These are phyloP conservation scores for Lucilia cuprina DNA, from an alignment of 1,140 invertebrate species.

Conservation along the genomic window DNA sequence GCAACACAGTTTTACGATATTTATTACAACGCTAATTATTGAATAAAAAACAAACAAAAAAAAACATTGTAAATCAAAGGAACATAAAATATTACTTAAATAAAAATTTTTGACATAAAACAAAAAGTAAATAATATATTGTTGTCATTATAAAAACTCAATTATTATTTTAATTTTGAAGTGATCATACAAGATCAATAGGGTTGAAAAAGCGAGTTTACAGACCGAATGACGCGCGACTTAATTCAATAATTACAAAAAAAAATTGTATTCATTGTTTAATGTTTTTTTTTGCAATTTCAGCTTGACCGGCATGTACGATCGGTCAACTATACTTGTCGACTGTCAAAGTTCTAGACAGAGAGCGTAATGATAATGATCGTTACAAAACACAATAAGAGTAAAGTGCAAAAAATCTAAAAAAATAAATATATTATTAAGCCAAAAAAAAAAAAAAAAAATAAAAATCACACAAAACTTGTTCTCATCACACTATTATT, in stretches of 20 bases:
- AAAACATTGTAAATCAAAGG: no score
- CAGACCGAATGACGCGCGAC: not conserved
- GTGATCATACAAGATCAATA: not conserved
- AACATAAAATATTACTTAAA: no score
- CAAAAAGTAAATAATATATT: not conserved
- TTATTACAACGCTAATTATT: no score
- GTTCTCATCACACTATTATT: not conserved
- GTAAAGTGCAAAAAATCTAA: no score
- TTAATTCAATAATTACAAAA: not conserved
- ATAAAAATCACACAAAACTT: not conserved
- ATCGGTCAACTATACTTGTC: not conserved
- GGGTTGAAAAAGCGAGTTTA: not conserved
- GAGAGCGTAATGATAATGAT: not conserved
- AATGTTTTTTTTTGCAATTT: not conserved
- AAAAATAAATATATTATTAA: no score
- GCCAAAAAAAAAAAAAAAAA: no score
- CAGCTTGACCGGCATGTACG: not conserved
- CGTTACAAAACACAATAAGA: not conserved
- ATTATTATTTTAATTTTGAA: not conserved
- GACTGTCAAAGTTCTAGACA: not conserved
- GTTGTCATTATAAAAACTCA: not conserved
- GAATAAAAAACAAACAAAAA: no score
- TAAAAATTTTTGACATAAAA: no score
- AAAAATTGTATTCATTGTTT: not conserved
- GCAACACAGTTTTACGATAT: no score